A percentile compares a stretch with the other conserved stretches of the same genome.
Conservation (phyloP, 2,113 vertebrate species). For the Tetraodon nigroviridis region DNA sequence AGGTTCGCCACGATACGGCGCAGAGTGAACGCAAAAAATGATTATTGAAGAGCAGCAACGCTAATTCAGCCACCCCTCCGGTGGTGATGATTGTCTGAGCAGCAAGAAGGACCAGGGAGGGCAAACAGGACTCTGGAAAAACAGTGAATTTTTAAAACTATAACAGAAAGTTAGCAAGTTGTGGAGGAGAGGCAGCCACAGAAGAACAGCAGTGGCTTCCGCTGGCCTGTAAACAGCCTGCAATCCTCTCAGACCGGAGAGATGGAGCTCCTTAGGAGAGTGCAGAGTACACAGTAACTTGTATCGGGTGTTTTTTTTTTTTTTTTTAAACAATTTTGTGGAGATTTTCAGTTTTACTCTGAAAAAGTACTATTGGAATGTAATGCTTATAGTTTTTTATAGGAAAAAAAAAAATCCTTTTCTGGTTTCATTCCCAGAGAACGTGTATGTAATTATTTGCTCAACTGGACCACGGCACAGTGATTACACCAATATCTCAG, state of each 20-base stretch:
- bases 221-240: constrained; percentile 22
- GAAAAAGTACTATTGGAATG: constrained; percentile 32
- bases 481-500: constrained; percentile 56
- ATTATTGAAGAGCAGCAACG: too few relatives aligned
- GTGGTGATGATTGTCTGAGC: too few relatives aligned
- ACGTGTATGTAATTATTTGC: constrained; percentile 57
- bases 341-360: constrained; percentile 22
- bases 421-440: constrained; percentile 41
- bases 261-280: constrained; percentile 18
- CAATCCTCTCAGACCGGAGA: too few relatives aligned
- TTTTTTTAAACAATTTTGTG: neutral
- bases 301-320: too few relatives aligned
- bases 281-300: constrained; percentile 28
- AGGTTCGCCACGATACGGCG: too few relatives aligned
- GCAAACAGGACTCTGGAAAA: too few relatives aligned
- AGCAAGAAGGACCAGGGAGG: too few relatives aligned
- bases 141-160: too few relatives aligned
- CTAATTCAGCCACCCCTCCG: too few relatives aligned
- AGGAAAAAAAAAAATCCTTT: constrained; percentile 40
- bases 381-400: constrained; percentile 37
- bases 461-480: constrained; percentile 57
- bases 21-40: too few relatives aligned
- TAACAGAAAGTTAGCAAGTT: too few relatives aligned
- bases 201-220: constrained; percentile 23
- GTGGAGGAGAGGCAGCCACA: constrained; percentile 12